Conservation (phyloP, 1,140 invertebrate species). For the Hypothenemus hampei region DNA sequence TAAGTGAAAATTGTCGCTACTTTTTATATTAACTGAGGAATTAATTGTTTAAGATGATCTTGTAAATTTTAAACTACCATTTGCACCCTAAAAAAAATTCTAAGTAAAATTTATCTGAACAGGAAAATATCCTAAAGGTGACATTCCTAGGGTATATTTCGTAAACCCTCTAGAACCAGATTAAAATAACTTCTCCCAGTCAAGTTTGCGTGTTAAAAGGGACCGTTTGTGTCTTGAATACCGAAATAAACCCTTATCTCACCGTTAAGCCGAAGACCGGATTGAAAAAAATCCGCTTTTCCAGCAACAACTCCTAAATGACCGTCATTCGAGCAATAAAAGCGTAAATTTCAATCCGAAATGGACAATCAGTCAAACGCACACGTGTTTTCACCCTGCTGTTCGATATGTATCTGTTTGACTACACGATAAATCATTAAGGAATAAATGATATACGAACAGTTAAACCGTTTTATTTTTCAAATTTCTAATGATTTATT, state of each 20-base stretch:
- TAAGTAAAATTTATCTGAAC: too few species aligned
- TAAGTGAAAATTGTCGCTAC: too few species aligned
- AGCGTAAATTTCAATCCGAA: constrained; percentile 4
- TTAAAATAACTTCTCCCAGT: constrained; percentile 23
- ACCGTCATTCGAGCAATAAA: background rate
- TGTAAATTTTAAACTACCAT: too few species aligned
- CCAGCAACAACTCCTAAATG: background rate
- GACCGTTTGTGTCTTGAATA: constrained; percentile 21
- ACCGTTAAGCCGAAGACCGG: constrained; percentile 6
- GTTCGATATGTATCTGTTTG: constrained; percentile 4
- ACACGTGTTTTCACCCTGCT: too few species aligned
- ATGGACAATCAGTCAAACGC: constrained; percentile 1
- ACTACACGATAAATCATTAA: constrained; percentile 8
- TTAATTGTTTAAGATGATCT: too few species aligned
- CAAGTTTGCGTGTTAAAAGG: constrained; percentile 23
- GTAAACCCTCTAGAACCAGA: constrained; percentile 10
- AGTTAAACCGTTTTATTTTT: too few species aligned
- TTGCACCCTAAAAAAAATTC: too few species aligned
- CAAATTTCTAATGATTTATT: too few species aligned
- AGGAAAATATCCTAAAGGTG: too few species aligned
- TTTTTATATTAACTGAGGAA: too few species aligned
- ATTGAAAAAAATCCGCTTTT: background rate
- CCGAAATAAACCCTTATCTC: constrained; percentile 16
- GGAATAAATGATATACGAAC: constrained; percentile 1
- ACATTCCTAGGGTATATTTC: constrained; percentile 13